Evolutionary conservation across 2,888 invertebrate genomes (phyloP), one percentile per base, ranked within the genome.

Genomic region (Chydorus sphaericus): DNA sequence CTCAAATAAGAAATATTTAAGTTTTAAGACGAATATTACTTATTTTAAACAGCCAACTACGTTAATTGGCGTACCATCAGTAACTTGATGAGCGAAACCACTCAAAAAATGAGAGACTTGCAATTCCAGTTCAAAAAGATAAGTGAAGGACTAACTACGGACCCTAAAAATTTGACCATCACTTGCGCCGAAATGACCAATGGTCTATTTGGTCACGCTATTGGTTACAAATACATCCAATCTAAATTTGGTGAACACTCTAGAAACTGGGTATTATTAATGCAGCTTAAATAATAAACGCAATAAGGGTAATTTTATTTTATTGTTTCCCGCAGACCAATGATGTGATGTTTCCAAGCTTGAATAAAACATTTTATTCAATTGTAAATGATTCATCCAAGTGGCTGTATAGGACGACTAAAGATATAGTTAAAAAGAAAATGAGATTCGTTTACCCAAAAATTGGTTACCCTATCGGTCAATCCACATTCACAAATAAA

Each of bases 41-140:
- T 61, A 6, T 50, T n/a, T 60, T 86, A n/a, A n/a, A n/a, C 86
- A 61, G 83, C 80, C 59, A 80, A 81, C 59, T 84, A 90, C 68
- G 69, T 90, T 53, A 68, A 89, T 51, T 90, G 90, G 90, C 76
- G 88, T 56, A 39, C 62, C 18, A 58, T 60, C 3, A 52, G 60
- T 14, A 55, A 56, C 7, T 44, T 64, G 8, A 53, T 54, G 2
- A 26, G 53, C 3, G 60, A 62, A 38, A 63, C 62, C 1, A 62
- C 58, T 8, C 53, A 62, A 26, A 54, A 44, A 18, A 60, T 64
- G 62, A 52, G 62, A 39, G 59, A 61, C 33, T 59, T 61, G 20
- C 51, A 53, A 14, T 63, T 64, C 52, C 56, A 60, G 26, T 63
- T 63, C 56, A 59, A 58, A 2, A 59, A 61, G 53, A 59, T 60